A percentile compares a stretch with the other conserved stretches of the same genome.
phyloP scores from a whole-genome alignment of 2,113 vertebrate genomes.

The Rhinoderma darwinii region DNA sequence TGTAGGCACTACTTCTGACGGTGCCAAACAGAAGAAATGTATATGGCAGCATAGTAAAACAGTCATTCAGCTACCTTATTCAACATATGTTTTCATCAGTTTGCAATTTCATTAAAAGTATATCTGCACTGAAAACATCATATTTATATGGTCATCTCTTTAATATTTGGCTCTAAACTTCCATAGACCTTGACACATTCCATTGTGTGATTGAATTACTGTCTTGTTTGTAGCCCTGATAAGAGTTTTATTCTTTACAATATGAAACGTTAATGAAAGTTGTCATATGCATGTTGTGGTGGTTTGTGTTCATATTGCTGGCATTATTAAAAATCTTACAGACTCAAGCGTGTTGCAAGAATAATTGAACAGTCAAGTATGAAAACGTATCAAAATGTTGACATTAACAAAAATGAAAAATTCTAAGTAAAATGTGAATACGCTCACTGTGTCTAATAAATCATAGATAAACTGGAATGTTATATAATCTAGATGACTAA shows the following conservation, averaged over 20 bases:
- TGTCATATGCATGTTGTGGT: not conserved
- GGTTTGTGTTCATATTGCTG: not conserved
- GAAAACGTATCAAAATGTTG: not conserved
- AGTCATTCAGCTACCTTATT: not conserved
- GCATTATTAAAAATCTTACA: not conserved
- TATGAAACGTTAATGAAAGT: not conserved
- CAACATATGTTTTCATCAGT: not conserved
- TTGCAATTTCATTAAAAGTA: not conserved
- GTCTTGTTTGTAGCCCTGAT: conserved; percentile 8
- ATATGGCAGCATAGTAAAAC: not conserved
- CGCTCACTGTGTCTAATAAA: not conserved
- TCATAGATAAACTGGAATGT: not conserved
- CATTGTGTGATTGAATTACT: conserved; percentile 21
- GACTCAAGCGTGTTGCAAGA: not conserved
- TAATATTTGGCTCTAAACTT: not conserved
- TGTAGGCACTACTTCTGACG: not conserved
- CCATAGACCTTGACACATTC: conserved; percentile 12
- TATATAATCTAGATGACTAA: not conserved
- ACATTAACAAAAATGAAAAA: not conserved
- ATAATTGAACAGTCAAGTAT: not conserved
- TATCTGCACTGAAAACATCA: not conserved
- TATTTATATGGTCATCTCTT: not conserved
- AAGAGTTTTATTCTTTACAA: not conserved
- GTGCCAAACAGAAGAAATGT: not conserved
- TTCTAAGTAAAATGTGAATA: not conserved